Evolutionary conservation across 2,113 vertebrate species (phyloP), one percentile per base, ranked within the genome.

Genomic region (Saguinus midas): DNA sequence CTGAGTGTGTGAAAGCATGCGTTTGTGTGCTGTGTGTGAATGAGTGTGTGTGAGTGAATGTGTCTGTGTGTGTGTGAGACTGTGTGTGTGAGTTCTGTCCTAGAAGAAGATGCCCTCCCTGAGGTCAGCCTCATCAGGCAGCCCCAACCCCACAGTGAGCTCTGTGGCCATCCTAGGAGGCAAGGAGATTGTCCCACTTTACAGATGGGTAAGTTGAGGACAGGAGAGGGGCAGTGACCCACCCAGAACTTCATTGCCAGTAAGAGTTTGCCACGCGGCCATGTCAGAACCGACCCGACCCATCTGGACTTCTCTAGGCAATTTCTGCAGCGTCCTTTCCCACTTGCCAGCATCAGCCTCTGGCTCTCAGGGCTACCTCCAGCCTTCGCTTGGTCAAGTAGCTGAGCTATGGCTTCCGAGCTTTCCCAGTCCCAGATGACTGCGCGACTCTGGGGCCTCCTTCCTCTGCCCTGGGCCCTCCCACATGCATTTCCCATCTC

Each of bases 401-500:
- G 27, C 37, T 66, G 20, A 20, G 40, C 58, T 52, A 18, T 32
- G 2, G 37, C 80, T 14, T 75, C 48, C 48, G 4, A 4, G 9
- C 2, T 1, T 57, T 45, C 9, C 81, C 48, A 16, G 52, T 50
- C 64, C 40, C 32, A 29, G 68, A 58, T 27, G 48, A 5, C 73
- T 57, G 61, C 21, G 48, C 5, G 3, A 35, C 25, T 7, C 72
- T 8, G 1, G 20, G 35, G 50, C 10, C 21, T 43, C 27, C 27
- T 6, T 18, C 61, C 40, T 61, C 40, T 50, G 12, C 16, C 17
- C 25, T 6, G 7, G 35, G 52, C 20, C 79, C 81, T 48, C 37
- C 12, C 58, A 23, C 1, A 11, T n/a, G 2, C 25, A 9, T 1
- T 21, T n/a, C 23, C 40, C 43, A 25, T 17, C 3, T 1, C 29